Base-by-base conservation (phyloP, 2,797 vertebrate species). In the Dryobates pubescens region DNA sequence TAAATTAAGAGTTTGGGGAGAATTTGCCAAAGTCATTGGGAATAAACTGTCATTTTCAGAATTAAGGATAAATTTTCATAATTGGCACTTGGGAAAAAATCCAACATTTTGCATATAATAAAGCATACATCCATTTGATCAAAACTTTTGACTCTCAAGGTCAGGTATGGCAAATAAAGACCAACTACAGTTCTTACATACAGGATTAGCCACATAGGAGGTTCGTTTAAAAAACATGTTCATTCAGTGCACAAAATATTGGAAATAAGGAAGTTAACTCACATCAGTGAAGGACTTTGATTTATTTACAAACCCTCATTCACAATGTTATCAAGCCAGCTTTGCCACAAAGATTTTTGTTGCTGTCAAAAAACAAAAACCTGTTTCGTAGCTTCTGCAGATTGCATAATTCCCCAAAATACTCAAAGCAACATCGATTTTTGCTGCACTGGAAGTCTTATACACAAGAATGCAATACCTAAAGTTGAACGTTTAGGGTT, bases 351-450 rank as follows among this genome's bases (percentile, higher is more conserved):
- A 43, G 2, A 84, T 61, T 9, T 53, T 82, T 93, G 53, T 69
- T 13, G 62, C 47, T 82, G 24, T 47, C 6, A 16, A 3, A 9
- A 6, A 0, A 88, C 92, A 79, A 6, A 43, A 20, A 47, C 24
- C 65, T 69, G 24, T 80, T 94, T 69, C n/a, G 71, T 72, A 94
- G 81, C 63, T 95, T 93, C 90, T 96, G 79, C 92, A 96, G 92
- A 92, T 95, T 92, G 91, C 75, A 63, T 83, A 86, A 94, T 84
- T 90, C 79, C 90, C 92, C 16, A 87, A 96, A 97, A 95, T 79
- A 95, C 23, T 30, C 70, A 17, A 65, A 82, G 82, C 45, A 34
- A 82, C 88, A 84, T 49, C 90, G 8, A 38, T 81, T 38, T 77
- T 90, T 95, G 86, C 72, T 79, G 0, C 38, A 59, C 15, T 56